Base-by-base conservation (phyloP, 2,888 invertebrate species). In the Psylliodes chrysocephalus region DNA sequence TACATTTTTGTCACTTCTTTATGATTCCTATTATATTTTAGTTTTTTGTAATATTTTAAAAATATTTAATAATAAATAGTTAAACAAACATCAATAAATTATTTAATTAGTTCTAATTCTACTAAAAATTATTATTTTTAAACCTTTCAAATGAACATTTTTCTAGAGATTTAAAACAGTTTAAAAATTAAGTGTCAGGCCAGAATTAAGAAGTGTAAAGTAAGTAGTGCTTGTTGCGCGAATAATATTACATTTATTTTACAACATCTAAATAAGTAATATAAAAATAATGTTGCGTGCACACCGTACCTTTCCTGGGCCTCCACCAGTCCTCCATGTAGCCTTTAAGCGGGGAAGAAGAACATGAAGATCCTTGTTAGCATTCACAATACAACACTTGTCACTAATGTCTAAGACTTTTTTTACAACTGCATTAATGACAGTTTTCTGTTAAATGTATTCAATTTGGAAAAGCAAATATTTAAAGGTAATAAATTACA, bases 261-360 rank as follows among this genome's bases (percentile, higher is more conserved):
- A 18, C 30, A 49, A 57, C 57, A 57, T 49, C 14, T 28, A 49
- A 49, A n/a, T 28, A 49, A 49, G n/a, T 28, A 49, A 30, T 28
- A 25, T 47, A 47, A 25, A 22, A 30, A 49, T 19, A 47, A 30
- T 42, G 35, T 54, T 51, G 17, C 72, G 71, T 74, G 75, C 66
- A 64, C 71, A 76, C 77, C 73, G 71, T 82, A 95, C 95, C 95
- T 95, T 95, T 95, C 84, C 95, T 90, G 84, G 95, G 95, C 88
- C 94, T 91, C 94, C 94, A 95, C 95, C 95, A 95, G 89, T 95
- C 94, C 92, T 95, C 95, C 92, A 93, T 94, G 91, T 94, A 95
- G 90, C 94, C 94, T 95, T 93, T 92, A 92, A 93, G 91, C 86
- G 91, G 90, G 86, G 92, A 92, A 89, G 94, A 93, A 84, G 86